phyloP scores from a whole-genome alignment of 2,113 vertebrate genomes.

The Laticauda laticaudata region DNA sequence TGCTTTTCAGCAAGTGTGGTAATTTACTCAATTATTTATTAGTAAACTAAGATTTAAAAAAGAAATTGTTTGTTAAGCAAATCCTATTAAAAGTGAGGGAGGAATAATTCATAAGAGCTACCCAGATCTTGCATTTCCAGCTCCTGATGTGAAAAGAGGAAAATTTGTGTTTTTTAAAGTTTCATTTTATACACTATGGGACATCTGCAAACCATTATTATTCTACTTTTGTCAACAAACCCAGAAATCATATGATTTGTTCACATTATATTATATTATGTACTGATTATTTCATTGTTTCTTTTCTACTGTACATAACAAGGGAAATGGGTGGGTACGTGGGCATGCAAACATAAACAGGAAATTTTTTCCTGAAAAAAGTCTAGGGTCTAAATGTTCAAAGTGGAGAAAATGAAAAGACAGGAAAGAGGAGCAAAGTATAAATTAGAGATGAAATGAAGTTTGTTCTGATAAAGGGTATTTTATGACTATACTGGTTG shows the following conservation, averaged over 20 bases:
- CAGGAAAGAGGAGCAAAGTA: neutral
- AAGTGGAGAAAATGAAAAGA: neutral
- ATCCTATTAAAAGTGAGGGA: neutral
- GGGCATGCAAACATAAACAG: neutral
- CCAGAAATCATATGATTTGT: neutral
- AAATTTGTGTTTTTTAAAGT: neutral
- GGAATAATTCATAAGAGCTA: neutral
- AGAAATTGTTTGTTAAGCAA: neutral
- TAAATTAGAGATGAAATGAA: neutral
- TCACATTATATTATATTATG: neutral
- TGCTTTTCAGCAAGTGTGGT: neutral
- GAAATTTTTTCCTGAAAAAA: neutral
- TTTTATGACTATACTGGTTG: slow-evolving; percentile 26
- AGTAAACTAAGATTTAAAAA: neutral
- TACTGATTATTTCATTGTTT: neutral
- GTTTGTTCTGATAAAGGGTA: slow-evolving; percentile 36
- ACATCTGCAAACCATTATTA: neutral
- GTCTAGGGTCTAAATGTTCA: neutral
- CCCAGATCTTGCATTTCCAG: neutral
- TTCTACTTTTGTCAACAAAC: neutral
- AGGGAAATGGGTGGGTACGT: neutral
- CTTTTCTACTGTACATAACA: neutral
- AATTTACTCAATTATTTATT: neutral
- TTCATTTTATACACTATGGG: neutral
- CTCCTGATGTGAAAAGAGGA: neutral